Evolutionary conservation across 1,140 invertebrate genomes (phyloP).

Genomic region (Gonioctena quinquepunctata): DNA sequence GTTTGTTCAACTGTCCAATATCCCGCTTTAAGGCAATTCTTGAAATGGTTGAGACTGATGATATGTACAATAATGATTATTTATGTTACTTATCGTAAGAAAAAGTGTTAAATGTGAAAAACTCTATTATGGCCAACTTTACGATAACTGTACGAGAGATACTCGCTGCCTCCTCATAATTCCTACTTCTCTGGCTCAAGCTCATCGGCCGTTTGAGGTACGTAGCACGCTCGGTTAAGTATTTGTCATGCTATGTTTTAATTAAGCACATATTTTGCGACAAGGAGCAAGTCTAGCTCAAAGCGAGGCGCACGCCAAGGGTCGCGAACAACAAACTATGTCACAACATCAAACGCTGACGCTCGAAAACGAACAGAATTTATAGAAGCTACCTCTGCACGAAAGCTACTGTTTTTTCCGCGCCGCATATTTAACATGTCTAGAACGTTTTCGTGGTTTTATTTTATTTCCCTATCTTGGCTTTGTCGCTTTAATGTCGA

Average conservation of each 20-base stretch:
- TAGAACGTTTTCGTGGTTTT: background rate
- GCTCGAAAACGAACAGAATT: slow-evolving; percentile 34
- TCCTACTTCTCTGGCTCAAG: background rate
- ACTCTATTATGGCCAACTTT: too few species aligned
- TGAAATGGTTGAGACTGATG: too few species aligned
- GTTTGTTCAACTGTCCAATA: too few species aligned
- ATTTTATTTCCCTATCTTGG: slow-evolving; percentile 1
- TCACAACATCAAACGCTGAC: slow-evolving; percentile 40
- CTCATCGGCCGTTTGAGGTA: slow-evolving; percentile 46
- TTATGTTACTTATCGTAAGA: too few species aligned
- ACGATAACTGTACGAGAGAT: too few species aligned
- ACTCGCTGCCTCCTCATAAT: background rate
- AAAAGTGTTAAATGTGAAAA: too few species aligned
- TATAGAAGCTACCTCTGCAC: slow-evolving; percentile 17
- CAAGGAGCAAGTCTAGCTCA: slow-evolving; percentile 42
- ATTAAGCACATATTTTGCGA: slow-evolving; percentile 54
- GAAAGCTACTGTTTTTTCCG: slow-evolving; percentile 15
- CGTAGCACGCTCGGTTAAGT: slow-evolving; percentile 52
- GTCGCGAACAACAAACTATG: slow-evolving; percentile 36
- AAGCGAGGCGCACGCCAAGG: slow-evolving; percentile 40
- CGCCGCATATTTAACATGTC: slow-evolving; percentile 12
- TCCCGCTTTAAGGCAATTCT: too few species aligned
- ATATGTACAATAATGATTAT: too few species aligned
- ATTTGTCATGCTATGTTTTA: slow-evolving; percentile 56
- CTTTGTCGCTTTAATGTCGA: background rate